Conservation (phyloP, 1,140 invertebrate species). For the Drosophila nannoptera region DNA sequence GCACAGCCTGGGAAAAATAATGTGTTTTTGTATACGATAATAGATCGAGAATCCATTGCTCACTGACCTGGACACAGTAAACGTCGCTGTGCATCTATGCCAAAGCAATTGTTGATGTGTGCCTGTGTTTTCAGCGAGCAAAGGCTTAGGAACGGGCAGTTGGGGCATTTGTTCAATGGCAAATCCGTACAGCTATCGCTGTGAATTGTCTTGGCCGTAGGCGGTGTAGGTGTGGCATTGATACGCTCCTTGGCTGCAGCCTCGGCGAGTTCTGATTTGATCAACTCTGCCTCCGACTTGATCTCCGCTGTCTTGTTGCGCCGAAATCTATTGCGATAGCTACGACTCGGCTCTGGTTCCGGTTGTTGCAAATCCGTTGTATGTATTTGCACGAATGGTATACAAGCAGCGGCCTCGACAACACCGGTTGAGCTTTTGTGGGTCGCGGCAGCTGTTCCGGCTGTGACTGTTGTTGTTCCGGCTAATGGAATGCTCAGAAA, state of each 20-base stretch:
- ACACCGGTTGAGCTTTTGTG: constrained; percentile 9
- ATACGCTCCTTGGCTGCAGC: constrained; percentile 64
- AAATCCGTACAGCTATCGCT: constrained; percentile 11
- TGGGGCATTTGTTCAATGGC: constrained; percentile 45
- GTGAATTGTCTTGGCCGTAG: constrained; percentile 42
- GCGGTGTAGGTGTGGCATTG: constrained; percentile 72
- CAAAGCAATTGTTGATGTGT: constrained; percentile 46
- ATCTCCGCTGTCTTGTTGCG: constrained; percentile 64
- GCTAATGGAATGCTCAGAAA: constrained; percentile 35
- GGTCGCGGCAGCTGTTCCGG: background rate
- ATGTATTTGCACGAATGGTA: constrained; percentile 76
- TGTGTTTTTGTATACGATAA: background rate
- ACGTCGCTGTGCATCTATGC: constrained; percentile 31
- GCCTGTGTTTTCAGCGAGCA: constrained; percentile 38
- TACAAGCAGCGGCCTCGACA: constrained; percentile 14
- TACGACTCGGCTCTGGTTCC: constrained; percentile 52
- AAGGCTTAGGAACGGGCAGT: constrained; percentile 61
- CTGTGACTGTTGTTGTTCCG: constrained; percentile 4
- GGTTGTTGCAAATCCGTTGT: constrained; percentile 67
- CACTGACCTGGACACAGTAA: constrained; percentile 57
- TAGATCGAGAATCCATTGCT: too few relatives aligned
- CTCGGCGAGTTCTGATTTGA: constrained; percentile 70
- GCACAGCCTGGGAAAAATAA: constrained; percentile 69
- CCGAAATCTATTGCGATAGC: constrained; percentile 67
- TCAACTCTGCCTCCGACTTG: constrained; percentile 71